Percentiles rank a stretch among this genome's conserved stretches.
Evolutionary conservation across 1,140 invertebrate genomes (phyloP).

Genomic region (Coelopa frigida): DNA sequence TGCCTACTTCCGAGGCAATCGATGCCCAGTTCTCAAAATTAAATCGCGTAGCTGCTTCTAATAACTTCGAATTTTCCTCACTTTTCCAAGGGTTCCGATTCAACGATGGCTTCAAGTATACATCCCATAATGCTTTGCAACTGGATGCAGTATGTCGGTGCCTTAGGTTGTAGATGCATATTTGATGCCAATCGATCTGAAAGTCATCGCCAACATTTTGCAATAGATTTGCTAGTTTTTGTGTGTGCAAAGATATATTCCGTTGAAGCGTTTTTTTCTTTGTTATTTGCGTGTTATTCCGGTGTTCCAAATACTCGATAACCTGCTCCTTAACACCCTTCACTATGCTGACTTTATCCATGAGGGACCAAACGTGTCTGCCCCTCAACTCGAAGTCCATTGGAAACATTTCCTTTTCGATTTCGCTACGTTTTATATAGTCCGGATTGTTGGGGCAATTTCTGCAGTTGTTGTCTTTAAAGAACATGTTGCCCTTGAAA

Average conservation of each 20-base stretch:
- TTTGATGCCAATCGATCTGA: slow-evolving; percentile 39
- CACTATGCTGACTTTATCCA: slow-evolving; percentile 32
- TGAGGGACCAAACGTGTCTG: slow-evolving; percentile 27
- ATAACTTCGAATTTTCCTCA: slow-evolving; percentile 51
- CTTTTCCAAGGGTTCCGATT: slow-evolving; percentile 55
- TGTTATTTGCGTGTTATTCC: no score
- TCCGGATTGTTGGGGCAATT: slow-evolving; percentile 39
- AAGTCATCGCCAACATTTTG: slow-evolving; percentile 21
- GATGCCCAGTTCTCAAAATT: slow-evolving; percentile 56
- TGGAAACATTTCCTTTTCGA: slow-evolving; percentile 34
- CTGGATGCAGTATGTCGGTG: slow-evolving; percentile 48
- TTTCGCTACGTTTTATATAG: slow-evolving; percentile 25
- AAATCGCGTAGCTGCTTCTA: slow-evolving; percentile 45
- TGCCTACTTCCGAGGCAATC: slow-evolving; percentile 51
- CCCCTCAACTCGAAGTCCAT: slow-evolving; percentile 32
- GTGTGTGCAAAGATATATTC: slow-evolving; percentile 1
- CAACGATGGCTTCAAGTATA: slow-evolving; percentile 57
- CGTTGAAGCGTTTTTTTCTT: slow-evolving; percentile 13
- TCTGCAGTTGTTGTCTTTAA: slow-evolving; percentile 30
- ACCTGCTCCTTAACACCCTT: slow-evolving; percentile 39
- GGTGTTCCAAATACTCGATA: no score
- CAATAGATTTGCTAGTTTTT: slow-evolving; percentile 13
- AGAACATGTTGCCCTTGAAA: slow-evolving; percentile 37
- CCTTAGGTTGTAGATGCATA: slow-evolving; percentile 45
- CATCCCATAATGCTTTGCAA: slow-evolving; percentile 58